A percentile compares a stretch with the other conserved stretches of the same genome.
These are phyloP conservation scores for Sesamia inferens DNA, from an alignment of 2,888 invertebrate genomes.

Conservation along the genomic window DNA sequence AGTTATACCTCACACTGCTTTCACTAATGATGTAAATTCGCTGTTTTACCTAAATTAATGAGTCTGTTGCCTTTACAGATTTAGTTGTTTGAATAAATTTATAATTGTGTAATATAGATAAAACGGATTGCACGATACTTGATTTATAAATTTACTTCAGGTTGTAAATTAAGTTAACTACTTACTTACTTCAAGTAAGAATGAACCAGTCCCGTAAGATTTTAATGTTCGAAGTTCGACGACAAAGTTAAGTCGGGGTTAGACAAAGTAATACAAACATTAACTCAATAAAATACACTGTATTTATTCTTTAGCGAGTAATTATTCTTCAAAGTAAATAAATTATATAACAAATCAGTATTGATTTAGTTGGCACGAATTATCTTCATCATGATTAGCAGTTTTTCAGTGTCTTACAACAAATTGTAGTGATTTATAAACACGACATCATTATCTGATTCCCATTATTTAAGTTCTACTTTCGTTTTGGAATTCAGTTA, in stretches of 20 bases:
- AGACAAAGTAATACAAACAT: background rate
- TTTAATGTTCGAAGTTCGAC: background rate
- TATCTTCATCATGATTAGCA: conserved; percentile 39
- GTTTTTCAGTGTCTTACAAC: conserved; percentile 44
- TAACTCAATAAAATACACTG: background rate
- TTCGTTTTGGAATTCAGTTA: conserved; percentile 29
- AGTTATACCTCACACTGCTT: conserved; percentile 40
- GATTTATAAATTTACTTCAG: background rate
- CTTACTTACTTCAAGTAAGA: background rate
- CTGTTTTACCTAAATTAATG: conserved; percentile 44
- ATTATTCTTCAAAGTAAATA: conserved; percentile 39
- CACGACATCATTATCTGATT: conserved; percentile 48
- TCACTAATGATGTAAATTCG: conserved; percentile 41
- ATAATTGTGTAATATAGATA: conserved; percentile 12
- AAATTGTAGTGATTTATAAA: conserved; percentile 53
- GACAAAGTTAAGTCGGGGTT: background rate
- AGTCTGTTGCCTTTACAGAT: conserved; percentile 22
- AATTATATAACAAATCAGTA: conserved; percentile 47
- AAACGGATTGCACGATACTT: conserved; percentile 11
- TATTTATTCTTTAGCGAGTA: conserved; percentile 15
- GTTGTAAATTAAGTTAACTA: background rate
- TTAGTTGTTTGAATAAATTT: conserved; percentile 17
- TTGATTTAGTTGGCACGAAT: conserved; percentile 45
- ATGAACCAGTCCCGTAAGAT: background rate
- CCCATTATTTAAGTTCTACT: conserved; percentile 41